Evolutionary conservation across 2,888 invertebrate species (phyloP).

Genomic region (Ephialtes manifestator): DNA sequence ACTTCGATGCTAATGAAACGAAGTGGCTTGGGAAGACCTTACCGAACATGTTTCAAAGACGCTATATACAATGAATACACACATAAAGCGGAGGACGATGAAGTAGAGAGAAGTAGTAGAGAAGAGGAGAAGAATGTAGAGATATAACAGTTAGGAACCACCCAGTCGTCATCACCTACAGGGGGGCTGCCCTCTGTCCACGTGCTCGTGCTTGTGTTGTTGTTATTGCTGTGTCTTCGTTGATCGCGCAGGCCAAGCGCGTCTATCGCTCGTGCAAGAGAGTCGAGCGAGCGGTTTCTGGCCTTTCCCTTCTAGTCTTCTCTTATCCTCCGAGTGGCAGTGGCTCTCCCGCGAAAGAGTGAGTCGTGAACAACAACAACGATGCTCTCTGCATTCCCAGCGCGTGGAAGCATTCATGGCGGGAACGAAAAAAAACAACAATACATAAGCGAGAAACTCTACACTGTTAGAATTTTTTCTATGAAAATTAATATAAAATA

Average conservation of each 20-base stretch:
- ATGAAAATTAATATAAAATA: too few relatives aligned
- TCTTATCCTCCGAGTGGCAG: not conserved
- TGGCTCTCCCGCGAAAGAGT: slow-evolving; percentile 8
- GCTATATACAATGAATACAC: not conserved
- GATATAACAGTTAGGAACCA: slow-evolving; percentile 11
- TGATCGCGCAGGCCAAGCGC: slow-evolving; percentile 59
- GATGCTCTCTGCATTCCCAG: not conserved
- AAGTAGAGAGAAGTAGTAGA: too few relatives aligned
- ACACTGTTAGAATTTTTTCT: too few relatives aligned
- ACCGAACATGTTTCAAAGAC: not conserved
- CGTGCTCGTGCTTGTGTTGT: slow-evolving; percentile 80
- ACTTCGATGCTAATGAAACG: not conserved
- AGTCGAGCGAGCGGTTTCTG: slow-evolving; percentile 18
- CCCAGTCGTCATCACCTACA: slow-evolving; percentile 10
- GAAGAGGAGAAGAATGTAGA: not conserved
- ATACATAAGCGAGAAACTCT: not conserved
- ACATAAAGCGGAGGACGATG: not conserved
- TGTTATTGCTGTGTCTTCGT: slow-evolving; percentile 81
- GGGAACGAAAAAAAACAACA: not conserved
- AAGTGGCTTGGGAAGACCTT: not conserved
- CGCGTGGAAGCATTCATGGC: not conserved
- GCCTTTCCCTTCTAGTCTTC: slow-evolving; percentile 16
- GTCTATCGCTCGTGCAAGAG: slow-evolving; percentile 54
- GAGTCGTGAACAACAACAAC: not conserved
- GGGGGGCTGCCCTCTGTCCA: slow-evolving; percentile 70